Base-by-base conservation (phyloP, 2,888 invertebrate genomes). In the Dasypogon diadema region DNA sequence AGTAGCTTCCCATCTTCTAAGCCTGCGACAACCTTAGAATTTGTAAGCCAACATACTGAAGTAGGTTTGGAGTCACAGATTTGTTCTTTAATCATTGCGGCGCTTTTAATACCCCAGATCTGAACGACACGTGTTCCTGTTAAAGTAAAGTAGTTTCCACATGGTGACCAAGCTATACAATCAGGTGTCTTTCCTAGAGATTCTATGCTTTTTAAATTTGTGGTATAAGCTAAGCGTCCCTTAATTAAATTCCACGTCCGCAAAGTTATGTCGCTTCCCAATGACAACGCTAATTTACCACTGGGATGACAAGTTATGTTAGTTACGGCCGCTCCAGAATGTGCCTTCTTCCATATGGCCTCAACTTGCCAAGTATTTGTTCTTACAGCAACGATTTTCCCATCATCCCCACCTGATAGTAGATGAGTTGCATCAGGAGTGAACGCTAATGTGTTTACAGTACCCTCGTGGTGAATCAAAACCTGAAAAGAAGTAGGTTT, bases 161-260 rank as follows among this genome's bases (percentile, higher is more conserved):
- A 89, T 2, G 93, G 91, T 63, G 93, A 92, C 92, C 96, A 98
- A 72, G 86, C 86, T 0, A 91, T 83, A 80, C 89, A 89, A n/a
- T 85, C 84, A 2, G 84, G 82, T 2, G 76, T 30, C 1, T 75
- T 73, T 1, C 84, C 88, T 76, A 86, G 83, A 79, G 84, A 78
- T 77, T 89, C 88, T 86, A 91, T 92, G 82, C 89, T 92, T 78
- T 91, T 90, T 34, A 97, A 87, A 84, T 97, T 96, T n/a, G 93
- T 94, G 0, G 93, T 92, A 84, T 94, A 98, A 0, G 97, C 97
- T 80, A 92, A 92, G 77, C 96, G 90, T 0, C 97, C 98, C 85
- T 96, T 97, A 0, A 98, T 89, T 78, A 98, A 88, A 87, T 98
- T 97, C 98, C 98, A 98, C 2, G 97, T 97, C 81, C 92, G 88